Evolutionary conservation across 1,140 invertebrate species (phyloP).

Genomic region (Drosophila kanapiae): DNA sequence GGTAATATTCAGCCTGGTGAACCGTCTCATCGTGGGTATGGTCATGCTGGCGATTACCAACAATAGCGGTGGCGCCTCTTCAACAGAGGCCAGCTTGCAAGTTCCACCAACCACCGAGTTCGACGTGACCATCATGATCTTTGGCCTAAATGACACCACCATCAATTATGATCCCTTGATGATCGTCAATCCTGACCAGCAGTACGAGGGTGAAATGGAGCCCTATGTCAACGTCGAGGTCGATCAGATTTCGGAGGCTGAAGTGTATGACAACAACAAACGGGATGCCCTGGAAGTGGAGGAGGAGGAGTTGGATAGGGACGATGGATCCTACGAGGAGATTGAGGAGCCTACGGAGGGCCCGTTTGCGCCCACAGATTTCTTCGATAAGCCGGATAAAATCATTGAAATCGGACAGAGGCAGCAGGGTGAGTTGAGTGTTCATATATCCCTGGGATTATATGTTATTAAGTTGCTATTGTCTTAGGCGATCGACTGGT

Average conservation of each 20-base stretch:
- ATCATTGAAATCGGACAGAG: slow-evolving; percentile 63
- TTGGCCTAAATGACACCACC: slow-evolving; percentile 60
- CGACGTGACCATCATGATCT: slow-evolving; percentile 70
- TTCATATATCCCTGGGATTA: neutral
- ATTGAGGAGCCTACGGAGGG: slow-evolving; percentile 14
- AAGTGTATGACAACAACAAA: slow-evolving; percentile 10
- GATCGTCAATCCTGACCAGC: slow-evolving; percentile 61
- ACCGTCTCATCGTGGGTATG: slow-evolving; percentile 61
- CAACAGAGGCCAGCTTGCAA: neutral
- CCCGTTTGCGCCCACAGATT: neutral
- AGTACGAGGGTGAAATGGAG: slow-evolving; percentile 57
- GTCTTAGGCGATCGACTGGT: slow-evolving; percentile 64
- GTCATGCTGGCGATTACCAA: slow-evolving; percentile 48
- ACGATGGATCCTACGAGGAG: slow-evolving; percentile 5
- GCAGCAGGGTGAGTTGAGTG: slow-evolving; percentile 50
- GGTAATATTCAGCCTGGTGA: slow-evolving; percentile 73
- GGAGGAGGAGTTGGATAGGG: neutral
- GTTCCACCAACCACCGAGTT: slow-evolving; percentile 24
- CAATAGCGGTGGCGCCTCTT: neutral
- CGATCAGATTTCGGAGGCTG: neutral
- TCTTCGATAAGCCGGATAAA: slow-evolving; percentile 59
- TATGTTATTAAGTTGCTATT: neutral
- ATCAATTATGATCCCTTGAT: slow-evolving; percentile 44
- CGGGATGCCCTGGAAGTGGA: slow-evolving; percentile 20
- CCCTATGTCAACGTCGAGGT: slow-evolving; percentile 14